These are phyloP conservation scores for Melolontha melolontha DNA, from an alignment of 2,888 invertebrate genomes.

Conservation along the genomic window DNA sequence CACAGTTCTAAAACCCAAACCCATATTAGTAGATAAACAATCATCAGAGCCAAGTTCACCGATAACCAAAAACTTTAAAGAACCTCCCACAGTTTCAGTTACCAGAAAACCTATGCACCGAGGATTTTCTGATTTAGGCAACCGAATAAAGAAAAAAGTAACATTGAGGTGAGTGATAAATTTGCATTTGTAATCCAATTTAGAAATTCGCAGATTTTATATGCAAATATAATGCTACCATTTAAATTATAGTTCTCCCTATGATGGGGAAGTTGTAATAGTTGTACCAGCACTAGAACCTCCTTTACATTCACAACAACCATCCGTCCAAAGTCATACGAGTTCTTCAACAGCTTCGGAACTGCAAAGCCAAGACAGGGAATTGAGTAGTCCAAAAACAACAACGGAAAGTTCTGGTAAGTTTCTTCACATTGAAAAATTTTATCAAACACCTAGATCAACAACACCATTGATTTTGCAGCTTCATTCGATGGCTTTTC, in stretches of 20 bases:
- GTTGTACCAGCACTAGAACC: constrained; percentile 67
- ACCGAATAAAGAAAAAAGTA: constrained; percentile 85
- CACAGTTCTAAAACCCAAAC: constrained; percentile 67
- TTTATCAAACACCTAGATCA: constrained; percentile 37
- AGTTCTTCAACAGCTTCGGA: constrained; percentile 38
- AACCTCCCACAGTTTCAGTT: constrained; percentile 65
- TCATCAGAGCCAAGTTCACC: constrained; percentile 84
- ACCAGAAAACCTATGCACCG: constrained; percentile 74
- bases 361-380: constrained; percentile 52
- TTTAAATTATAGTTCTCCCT: constrained; percentile 50
- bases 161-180: constrained; percentile 76
- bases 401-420: constrained; percentile 76
- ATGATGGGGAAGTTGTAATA: constrained; percentile 68
- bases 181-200: constrained; percentile 32
- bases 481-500: constrained; percentile 80
- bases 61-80: constrained; percentile 70
- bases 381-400: constrained; percentile 70
- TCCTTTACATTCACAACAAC: constrained; percentile 50
- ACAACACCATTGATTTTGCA: constrained; percentile 67
- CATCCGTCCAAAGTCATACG: constrained; percentile 40
- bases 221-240: neutral
- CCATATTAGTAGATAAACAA: constrained; percentile 81
- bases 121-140: constrained; percentile 82
- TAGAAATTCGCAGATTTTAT: constrained; percentile 61
- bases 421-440: constrained; percentile 41